A percentile compares a stretch with the other conserved stretches of the same genome.
phyloP scores from a whole-genome alignment of 2,888 invertebrate genomes.

The Phasia obesa region DNA sequence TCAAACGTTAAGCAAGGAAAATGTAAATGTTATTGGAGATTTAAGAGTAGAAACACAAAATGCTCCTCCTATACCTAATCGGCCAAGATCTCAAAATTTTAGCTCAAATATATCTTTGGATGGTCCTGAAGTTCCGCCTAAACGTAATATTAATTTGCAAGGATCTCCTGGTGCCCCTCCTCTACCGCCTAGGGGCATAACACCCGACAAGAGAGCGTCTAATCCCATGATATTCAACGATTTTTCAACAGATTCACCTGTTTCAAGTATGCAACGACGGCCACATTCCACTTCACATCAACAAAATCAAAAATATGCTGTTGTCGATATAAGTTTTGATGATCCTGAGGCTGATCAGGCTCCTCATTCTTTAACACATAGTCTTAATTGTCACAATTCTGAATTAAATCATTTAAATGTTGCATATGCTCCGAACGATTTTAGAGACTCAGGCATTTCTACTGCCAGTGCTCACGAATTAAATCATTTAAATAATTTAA shows the following conservation, averaged over 20 bases:
- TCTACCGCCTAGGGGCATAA: slow-evolving; percentile 89
- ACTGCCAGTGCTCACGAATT: slow-evolving; percentile 81
- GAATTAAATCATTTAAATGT: slow-evolving; percentile 75
- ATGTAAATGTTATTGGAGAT: slow-evolving; percentile 73
- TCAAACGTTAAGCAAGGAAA: slow-evolving; percentile 80
- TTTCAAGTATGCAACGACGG: slow-evolving; percentile 73
- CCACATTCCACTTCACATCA: slow-evolving; percentile 75
- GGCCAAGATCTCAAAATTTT: slow-evolving; percentile 78
- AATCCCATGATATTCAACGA: slow-evolving; percentile 82
- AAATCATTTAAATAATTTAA: slow-evolving; percentile 79
- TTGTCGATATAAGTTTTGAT: slow-evolving; percentile 83
- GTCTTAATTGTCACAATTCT: slow-evolving; percentile 75
- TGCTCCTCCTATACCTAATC: slow-evolving; percentile 68
- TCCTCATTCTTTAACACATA: slow-evolving; percentile 75
- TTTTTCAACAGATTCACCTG: slow-evolving; percentile 75
- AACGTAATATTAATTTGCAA: slow-evolving; percentile 79
- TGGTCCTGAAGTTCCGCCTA: slow-evolving; percentile 83
- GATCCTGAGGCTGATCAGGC: slow-evolving; percentile 81
- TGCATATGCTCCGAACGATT: slow-evolving; percentile 80
- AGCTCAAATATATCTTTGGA: slow-evolving; percentile 85
- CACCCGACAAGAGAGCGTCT: slow-evolving; percentile 82
- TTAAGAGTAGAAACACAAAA: slow-evolving; percentile 31
- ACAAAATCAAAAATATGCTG: slow-evolving; percentile 82
- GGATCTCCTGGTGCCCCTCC: slow-evolving; percentile 87
- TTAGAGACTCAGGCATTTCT: slow-evolving; percentile 82